phyloP scores from a whole-genome alignment of 2,797 vertebrate genomes.

The Pseudochromis fuscus region DNA sequence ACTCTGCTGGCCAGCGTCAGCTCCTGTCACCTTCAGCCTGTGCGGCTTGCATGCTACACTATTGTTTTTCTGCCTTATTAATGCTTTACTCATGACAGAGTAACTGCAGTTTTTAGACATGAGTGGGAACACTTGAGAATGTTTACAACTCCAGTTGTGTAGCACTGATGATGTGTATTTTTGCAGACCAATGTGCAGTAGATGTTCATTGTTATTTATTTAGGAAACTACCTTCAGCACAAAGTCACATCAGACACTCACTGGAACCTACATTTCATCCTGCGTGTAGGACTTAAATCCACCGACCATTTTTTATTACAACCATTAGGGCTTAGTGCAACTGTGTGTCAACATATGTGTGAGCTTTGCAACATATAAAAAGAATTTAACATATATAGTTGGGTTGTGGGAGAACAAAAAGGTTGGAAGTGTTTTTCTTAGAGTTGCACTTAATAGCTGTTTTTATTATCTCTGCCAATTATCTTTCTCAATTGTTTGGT shows the following conservation, averaged over 20 bases:
- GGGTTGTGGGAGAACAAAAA: not conserved
- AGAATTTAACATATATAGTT: not conserved
- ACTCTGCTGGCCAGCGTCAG: constrained; percentile 33
- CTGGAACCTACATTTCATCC: constrained; percentile 1
- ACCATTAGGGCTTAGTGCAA: not conserved
- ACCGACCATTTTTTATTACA: no score
- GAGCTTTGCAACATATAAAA: not conserved
- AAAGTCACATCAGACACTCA: constrained; percentile 14
- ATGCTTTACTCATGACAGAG: constrained; percentile 7
- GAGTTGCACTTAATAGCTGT: not conserved
- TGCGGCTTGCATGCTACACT: not conserved
- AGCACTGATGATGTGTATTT: constrained; percentile 37
- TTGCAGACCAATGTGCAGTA: constrained; percentile 31
- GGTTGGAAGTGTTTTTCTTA: not conserved
- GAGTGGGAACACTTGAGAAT: constrained; percentile 44
- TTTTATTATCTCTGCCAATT: not conserved
- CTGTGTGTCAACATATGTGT: not conserved
- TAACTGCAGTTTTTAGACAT: constrained; percentile 17
- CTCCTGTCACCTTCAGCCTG: constrained; percentile 26
- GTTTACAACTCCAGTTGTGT: constrained; percentile 53
- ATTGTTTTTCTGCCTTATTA: constrained; percentile 32
- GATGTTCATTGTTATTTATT: constrained; percentile 19
- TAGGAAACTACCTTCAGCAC: constrained; percentile 18
- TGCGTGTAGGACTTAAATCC: constrained; percentile 4
- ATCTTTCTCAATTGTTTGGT: not conserved